A percentile compares a stretch with the other conserved stretches of the same genome.
phyloP scores from a whole-genome alignment of 1,140 invertebrate species.

The Formica exsecta region DNA sequence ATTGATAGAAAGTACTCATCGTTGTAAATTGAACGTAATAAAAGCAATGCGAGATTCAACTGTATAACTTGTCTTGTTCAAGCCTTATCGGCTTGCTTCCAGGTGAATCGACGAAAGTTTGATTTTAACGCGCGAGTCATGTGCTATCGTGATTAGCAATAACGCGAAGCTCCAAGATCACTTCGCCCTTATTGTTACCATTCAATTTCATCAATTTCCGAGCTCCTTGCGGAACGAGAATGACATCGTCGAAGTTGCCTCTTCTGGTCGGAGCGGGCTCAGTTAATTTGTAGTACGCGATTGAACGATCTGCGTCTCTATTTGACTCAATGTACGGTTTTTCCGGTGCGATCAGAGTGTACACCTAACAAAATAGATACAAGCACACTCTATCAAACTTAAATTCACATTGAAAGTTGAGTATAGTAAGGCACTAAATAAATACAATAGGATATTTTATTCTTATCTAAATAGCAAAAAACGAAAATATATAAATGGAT shows the following conservation, averaged over 20 bases:
- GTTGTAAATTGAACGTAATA: slow-evolving; percentile 79
- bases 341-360: slow-evolving; percentile 69
- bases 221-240: slow-evolving; percentile 74
- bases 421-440: background rate
- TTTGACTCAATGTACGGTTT: slow-evolving; percentile 70
- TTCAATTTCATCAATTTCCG: slow-evolving; percentile 79
- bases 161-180: slow-evolving; percentile 82
- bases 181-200: slow-evolving; percentile 80
- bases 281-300: slow-evolving; percentile 74
- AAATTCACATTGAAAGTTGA: background rate
- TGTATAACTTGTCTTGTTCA: background rate
- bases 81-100: background rate
- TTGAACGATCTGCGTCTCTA: slow-evolving; percentile 73
- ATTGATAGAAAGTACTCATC: slow-evolving; percentile 72
- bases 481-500: background rate
- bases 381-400: background rate
- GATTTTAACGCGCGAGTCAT: slow-evolving; percentile 8
- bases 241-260: slow-evolving; percentile 70
- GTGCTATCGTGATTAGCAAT: slow-evolving; percentile 79
- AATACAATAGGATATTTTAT: background rate
- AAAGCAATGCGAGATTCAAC: slow-evolving; percentile 68
- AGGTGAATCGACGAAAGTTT: background rate
- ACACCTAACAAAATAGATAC: slow-evolving; percentile 60
- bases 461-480: background rate
- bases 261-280: slow-evolving; percentile 73